Base-by-base conservation (phyloP, 2,888 invertebrate species). In the Aplocera efformata region DNA sequence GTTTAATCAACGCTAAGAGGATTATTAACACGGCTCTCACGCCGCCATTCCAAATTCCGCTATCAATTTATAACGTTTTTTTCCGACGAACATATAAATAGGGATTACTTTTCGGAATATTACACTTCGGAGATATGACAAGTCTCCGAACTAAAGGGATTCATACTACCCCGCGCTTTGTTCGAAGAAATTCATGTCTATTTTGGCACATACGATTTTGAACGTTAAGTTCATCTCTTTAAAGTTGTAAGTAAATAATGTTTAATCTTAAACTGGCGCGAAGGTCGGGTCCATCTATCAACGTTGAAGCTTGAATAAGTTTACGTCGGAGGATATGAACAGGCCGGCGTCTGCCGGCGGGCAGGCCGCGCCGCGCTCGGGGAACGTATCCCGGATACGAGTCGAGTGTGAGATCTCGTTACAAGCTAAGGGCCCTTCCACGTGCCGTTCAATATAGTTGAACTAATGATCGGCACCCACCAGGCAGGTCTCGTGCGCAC, bases 301-400 rank as follows among this genome's bases (percentile, higher is more conserved):
- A 46, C 42, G 39, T 45, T 39, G 45, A 26, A 31, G 49, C 39
- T 37, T 40, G 49, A 45, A 49, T 49, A 42, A 32, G 26, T 42
- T 32, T 23, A 42, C 10, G 34, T 35, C 34, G 30, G 35, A 35
- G 41, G 32, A 42, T 42, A 32, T 42, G 41, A 42, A 35, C 35
- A 24, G 41, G 22, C 3, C 35, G 31, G 31, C 35, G 32, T 42
- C 31, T 41, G 9, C 10, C 26, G 23, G 35, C n/a, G n/a, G n/a
- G n/a, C n/a, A n/a, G n/a, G n/a, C n/a, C n/a, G n/a, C n/a, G n/a
- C n/a, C n/a, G n/a, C n/a, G n/a, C n/a, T n/a, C n/a, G n/a, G n/a
- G n/a, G n/a, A n/a, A n/a, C n/a, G n/a, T n/a, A n/a, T n/a, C n/a
- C n/a, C n/a, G n/a, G n/a, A n/a, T n/a, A n/a, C n/a, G n/a, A n/a